These are phyloP conservation scores for Sipha flava DNA, from an alignment of 1,140 invertebrate species.

Conservation along the genomic window DNA sequence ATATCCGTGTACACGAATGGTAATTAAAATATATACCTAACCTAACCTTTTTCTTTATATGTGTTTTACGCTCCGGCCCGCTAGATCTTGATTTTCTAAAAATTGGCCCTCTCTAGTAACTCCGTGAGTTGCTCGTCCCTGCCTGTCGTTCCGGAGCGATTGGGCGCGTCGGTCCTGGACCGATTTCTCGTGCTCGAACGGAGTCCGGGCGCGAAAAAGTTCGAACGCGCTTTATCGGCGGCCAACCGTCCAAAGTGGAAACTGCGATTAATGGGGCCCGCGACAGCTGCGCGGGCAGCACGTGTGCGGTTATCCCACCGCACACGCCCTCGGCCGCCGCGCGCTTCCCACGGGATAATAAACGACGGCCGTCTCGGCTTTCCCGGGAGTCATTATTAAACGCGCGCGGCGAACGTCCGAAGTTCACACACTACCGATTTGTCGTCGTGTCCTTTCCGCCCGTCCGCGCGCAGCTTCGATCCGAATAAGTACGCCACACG, in stretches of 20 bases:
- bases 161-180: no score
- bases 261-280: constrained; percentile 11
- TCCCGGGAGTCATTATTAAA: not conserved
- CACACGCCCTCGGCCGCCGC: not conserved
- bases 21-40: no score
- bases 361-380: constrained; percentile 18
- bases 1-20: no score
- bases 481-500: no score
- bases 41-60: no score
- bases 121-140: no score
- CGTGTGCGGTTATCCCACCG: constrained; percentile 27
- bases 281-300: constrained; percentile 26
- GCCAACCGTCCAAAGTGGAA: not conserved
- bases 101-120: no score
- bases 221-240: not conserved
- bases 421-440: not conserved
- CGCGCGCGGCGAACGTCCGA: not conserved
- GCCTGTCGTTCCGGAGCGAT: no score
- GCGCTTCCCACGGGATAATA: not conserved
- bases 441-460: not conserved
- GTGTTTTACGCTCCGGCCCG: no score
- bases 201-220: not conserved
- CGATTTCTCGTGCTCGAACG: no score
- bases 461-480: not conserved
- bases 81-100: no score